These are phyloP conservation scores for Drosophila sucinea DNA, from an alignment of 1,140 invertebrate genomes.

Conservation along the genomic window DNA sequence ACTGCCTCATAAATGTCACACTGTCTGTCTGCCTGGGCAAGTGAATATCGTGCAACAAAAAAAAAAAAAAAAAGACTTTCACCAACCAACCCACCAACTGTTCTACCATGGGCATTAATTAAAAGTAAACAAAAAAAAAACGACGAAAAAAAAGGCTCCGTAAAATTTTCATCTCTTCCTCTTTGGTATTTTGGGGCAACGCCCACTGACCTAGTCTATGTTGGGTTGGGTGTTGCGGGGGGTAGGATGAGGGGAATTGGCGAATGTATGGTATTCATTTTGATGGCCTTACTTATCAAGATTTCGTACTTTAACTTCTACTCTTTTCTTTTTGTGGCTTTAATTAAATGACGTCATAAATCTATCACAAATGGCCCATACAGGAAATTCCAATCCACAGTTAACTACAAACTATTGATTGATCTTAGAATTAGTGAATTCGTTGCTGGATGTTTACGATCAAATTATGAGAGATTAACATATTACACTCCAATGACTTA, in stretches of 20 bases:
- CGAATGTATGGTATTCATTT: constrained; percentile 6
- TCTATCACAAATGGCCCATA: background rate
- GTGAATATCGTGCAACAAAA: constrained; percentile 56
- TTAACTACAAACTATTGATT: too few species aligned
- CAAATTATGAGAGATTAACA: too few species aligned
- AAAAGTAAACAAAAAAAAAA: constrained; percentile 53
- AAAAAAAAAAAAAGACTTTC: constrained; percentile 44
- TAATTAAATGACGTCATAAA: background rate
- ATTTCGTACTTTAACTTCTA: constrained; percentile 14
- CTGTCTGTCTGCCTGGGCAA: constrained; percentile 38
- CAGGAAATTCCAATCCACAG: background rate
- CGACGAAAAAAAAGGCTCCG: background rate
- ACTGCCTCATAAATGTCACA: constrained; percentile 72
- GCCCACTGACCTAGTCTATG: constrained; percentile 62
- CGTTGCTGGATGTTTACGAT: too few species aligned
- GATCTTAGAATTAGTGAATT: too few species aligned
- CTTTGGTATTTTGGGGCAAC: constrained; percentile 30
- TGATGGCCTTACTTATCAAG: constrained; percentile 44
- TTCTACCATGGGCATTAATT: constrained; percentile 52
- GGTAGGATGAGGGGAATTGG: background rate
- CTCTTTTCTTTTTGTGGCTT: constrained; percentile 30
- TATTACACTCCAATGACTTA: too few species aligned
- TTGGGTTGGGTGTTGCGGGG: constrained; percentile 6
- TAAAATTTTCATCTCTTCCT: background rate
- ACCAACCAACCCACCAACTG: constrained; percentile 24